Evolutionary conservation across 2,888 invertebrate species (phyloP).

Genomic region (Mesoligia furuncula): DNA sequence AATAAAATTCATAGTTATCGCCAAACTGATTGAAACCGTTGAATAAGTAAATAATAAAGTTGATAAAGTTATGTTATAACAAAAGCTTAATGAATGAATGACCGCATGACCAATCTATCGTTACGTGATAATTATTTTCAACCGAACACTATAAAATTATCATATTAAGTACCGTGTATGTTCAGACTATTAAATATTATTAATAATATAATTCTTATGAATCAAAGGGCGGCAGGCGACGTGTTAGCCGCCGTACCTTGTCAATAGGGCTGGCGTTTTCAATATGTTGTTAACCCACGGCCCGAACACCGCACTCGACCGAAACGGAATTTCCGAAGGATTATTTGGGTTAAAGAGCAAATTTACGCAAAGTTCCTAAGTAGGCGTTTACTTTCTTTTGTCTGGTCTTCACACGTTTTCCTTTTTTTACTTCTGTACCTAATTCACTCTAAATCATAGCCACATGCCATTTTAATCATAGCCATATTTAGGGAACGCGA

Average conservation of each 20-base stretch:
- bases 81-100: slow-evolving; percentile 51
- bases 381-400: slow-evolving; percentile 18
- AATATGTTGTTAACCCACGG: slow-evolving; percentile 42
- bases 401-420: slow-evolving; percentile 3
- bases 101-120: slow-evolving; percentile 58
- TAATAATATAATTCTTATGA: slow-evolving; percentile 76
- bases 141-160: slow-evolving; percentile 64
- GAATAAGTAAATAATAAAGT: neutral
- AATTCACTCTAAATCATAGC: slow-evolving; percentile 1
- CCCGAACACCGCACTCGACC: slow-evolving; percentile 39
- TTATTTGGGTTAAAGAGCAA: slow-evolving; percentile 38
- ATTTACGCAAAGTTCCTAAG: slow-evolving; percentile 22
- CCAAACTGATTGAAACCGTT: neutral
- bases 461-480: neutral
- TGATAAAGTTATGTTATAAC: slow-evolving; percentile 1
- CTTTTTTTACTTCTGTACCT: neutral
- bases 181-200: slow-evolving; percentile 67
- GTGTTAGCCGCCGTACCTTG: slow-evolving; percentile 72
- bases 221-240: slow-evolving; percentile 75
- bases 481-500: neutral
- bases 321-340: slow-evolving; percentile 42
- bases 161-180: slow-evolving; percentile 63
- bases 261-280: slow-evolving; percentile 68
- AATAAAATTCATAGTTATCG: neutral
- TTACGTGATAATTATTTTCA: slow-evolving; percentile 64